Base-by-base conservation (phyloP, 2,888 invertebrate genomes). In the Thera britannica region DNA sequence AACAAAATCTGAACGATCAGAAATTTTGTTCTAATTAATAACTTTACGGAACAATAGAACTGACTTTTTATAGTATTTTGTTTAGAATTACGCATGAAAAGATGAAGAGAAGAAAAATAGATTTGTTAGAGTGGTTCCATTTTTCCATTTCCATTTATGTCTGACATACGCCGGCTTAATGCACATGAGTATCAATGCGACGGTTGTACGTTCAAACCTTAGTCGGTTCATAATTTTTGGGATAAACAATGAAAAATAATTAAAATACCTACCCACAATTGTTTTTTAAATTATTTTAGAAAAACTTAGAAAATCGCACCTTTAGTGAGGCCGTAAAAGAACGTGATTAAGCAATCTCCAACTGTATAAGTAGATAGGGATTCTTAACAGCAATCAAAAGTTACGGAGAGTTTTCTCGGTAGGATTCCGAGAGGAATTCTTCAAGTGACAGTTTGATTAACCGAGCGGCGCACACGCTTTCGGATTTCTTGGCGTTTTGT, bases 381-480 rank as follows among this genome's bases (percentile, higher is more conserved):
- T 88, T 85, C 88, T 88, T 84, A 79, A 82, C 85, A 86, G 90
- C 92, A 92, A 92, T 92, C 92, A 92, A 90, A 92, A 92, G 92
- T 92, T 92, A 86, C 83, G 84, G 83, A 77, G 90, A 92, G 90
- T 92, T 90, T 92, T 90, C 92, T 89, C 85, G 85, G 85, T 83
- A 87, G 91, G 90, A 90, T 91, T 92, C 88, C 89, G 86, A 90
- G 86, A 84, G 90, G 92, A 90, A 93, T 93, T 93, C 93, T 93
- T 93, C 85, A 88, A 90, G 92, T 93, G 93, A 93, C 93, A 93
- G 92, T 93, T 93, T 93, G 93, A 93, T 93, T 93, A 93, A 93
- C 93, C 87, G 93, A 89, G 86, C 84, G 87, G 89, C 87, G 92
- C 90, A 90, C 90, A 91, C 90, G 92, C 90, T 87, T 84, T 87